Evolutionary conservation across 2,113 vertebrate genomes (phyloP).

Genomic region (Podarcis muralis): DNA sequence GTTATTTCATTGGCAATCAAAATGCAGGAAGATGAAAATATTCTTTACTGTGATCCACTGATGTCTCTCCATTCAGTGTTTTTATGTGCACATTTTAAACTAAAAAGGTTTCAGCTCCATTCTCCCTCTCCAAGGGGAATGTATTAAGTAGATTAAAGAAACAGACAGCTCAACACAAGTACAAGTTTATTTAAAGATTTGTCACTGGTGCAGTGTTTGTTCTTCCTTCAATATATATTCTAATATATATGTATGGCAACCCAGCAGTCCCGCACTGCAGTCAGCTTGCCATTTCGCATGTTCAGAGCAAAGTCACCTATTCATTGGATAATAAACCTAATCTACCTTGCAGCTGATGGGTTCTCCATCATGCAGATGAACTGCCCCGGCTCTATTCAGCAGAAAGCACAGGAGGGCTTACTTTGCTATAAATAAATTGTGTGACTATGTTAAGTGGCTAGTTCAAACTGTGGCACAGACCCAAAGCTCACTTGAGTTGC

Average conservation of each 20-base stretch:
- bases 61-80: rapidly evolving
- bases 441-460: conserved; percentile 18
- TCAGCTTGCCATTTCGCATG: conserved; percentile 1
- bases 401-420: not conserved
- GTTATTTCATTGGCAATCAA: not conserved
- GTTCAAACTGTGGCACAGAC: conserved; percentile 6
- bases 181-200: conserved; percentile 60
- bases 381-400: not conserved
- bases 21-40: not conserved
- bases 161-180: conserved; percentile 22
- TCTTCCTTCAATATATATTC: conserved; percentile 47
- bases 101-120: not conserved
- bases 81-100: rapidly evolving
- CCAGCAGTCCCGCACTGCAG: not conserved
- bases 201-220: conserved; percentile 32
- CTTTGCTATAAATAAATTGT: conserved; percentile 31
- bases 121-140: not conserved
- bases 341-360: conserved; percentile 21
- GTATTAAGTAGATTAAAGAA: not conserved
- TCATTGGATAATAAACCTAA: conserved; percentile 23
- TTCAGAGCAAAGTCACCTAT: not conserved
- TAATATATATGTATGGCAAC: conserved; percentile 30
- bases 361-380: conserved; percentile 14
- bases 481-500: not conserved
- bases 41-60: not conserved